Conservation (phyloP, 30 jellyfish, hydroid and myxozoan species). For the Pelagia noctiluca region DNA sequence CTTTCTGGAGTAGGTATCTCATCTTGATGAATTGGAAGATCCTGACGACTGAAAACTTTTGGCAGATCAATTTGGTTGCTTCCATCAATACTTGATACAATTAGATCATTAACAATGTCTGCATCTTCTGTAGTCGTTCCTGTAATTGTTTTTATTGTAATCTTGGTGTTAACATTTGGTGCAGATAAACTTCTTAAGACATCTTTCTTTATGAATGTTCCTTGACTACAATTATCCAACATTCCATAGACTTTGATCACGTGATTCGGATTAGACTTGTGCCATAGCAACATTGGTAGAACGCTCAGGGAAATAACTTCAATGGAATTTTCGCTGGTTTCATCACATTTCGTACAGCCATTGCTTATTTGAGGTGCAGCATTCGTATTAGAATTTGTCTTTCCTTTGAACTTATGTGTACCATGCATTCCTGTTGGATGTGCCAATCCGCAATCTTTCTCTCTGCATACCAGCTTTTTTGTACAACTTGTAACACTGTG, state of each 20-base stretch:
- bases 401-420: conserved; percentile 46
- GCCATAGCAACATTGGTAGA: background rate
- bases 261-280: no score
- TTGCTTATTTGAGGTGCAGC: conserved; percentile 23
- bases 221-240: no score
- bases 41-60: conserved; percentile 51
- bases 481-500: conserved; percentile 37
- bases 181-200: no score
- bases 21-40: conserved; percentile 40
- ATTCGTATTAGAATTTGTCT: conserved; percentile 32
- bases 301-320: conserved; percentile 13
- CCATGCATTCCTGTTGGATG: conserved; percentile 63
- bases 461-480: conserved; percentile 58
- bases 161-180: no score
- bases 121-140: no score
- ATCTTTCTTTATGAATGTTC: no score
- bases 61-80: conserved; percentile 52
- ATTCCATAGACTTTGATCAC: no score
- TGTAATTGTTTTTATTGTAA: no score
- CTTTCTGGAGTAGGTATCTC: no score
- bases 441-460: conserved; percentile 34
- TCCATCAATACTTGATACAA: conserved; percentile 8
- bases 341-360: conserved; percentile 39
- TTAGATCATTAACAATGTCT: no score
- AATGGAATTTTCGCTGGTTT: conserved; percentile 16